These are phyloP conservation scores for Mamestra brassicae DNA, from an alignment of 2,888 invertebrate genomes.

Conservation along the genomic window DNA sequence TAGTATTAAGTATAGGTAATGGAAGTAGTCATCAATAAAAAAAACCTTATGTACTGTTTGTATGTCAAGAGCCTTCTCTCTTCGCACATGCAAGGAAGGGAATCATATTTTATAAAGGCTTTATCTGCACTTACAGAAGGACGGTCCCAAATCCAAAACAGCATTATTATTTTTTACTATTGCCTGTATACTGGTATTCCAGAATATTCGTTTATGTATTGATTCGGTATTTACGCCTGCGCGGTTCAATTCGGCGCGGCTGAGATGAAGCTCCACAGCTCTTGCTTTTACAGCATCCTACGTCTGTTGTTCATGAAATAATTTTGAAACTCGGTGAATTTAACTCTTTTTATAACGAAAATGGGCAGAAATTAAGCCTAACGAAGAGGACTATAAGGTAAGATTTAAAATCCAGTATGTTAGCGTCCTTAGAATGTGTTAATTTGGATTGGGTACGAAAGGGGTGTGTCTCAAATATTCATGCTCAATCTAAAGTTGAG, in stretches of 20 bases:
- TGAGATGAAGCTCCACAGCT: slow-evolving; percentile 79
- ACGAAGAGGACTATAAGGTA: slow-evolving; percentile 50
- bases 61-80: no score
- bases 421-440: slow-evolving; percentile 18
- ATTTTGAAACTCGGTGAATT: slow-evolving; percentile 40
- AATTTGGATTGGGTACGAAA: slow-evolving; percentile 14
- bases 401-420: slow-evolving; percentile 34
- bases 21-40: no score
- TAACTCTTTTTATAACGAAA: slow-evolving; percentile 18
- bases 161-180: background rate
- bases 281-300: slow-evolving; percentile 78
- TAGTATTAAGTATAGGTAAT: no score
- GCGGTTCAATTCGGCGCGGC: slow-evolving; percentile 77
- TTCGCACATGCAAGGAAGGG: background rate
- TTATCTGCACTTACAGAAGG: background rate
- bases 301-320: slow-evolving; percentile 74
- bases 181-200: background rate
- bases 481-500: slow-evolving; percentile 75
- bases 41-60: no score
- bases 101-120: background rate
- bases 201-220: slow-evolving; percentile 11
- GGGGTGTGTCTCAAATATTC: slow-evolving; percentile 74
- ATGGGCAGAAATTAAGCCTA: slow-evolving; percentile 36
- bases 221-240: slow-evolving; percentile 78
- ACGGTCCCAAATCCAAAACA: background rate